phyloP scores from a whole-genome alignment of 2,888 invertebrate species.

The Choristoneura rosaceana region DNA sequence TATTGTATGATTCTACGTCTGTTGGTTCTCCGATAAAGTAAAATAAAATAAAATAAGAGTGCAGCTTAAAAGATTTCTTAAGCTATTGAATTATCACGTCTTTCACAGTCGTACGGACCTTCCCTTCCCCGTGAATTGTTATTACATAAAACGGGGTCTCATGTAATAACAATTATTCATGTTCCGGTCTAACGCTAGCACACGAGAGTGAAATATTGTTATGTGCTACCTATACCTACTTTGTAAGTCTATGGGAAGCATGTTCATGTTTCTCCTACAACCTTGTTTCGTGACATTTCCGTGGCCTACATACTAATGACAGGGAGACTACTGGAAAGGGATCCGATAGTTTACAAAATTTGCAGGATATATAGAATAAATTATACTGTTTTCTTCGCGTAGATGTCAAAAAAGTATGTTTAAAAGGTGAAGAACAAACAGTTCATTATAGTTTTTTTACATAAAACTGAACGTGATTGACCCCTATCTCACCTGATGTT shows the following conservation, averaged over 20 bases:
- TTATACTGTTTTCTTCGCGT: neutral
- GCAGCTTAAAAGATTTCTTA: neutral
- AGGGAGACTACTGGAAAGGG: conserved; percentile 16
- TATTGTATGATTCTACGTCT: too few species aligned
- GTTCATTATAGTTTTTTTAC: too few species aligned
- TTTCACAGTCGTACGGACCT: neutral
- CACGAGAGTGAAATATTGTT: conserved; percentile 26
- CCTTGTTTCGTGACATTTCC: conserved; percentile 36
- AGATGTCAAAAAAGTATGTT: neutral
- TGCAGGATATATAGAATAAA: neutral
- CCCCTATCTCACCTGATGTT: too few species aligned
- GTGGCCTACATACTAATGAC: conserved; percentile 36
- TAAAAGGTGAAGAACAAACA: too few species aligned
- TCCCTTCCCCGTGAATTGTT: conserved; percentile 2
- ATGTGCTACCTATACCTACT: conserved; percentile 9
- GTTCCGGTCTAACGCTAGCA: conserved; percentile 18
- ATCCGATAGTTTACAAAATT: conserved; percentile 22
- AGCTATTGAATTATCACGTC: neutral
- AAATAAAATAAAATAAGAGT: too few species aligned
- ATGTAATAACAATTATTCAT: conserved; percentile 32
- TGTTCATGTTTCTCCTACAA: conserved; percentile 23
- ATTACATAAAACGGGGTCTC: conserved; percentile 19
- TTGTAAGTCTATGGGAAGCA: conserved; percentile 13
- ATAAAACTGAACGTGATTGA: too few species aligned
- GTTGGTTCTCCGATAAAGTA: too few species aligned